These are phyloP conservation scores for Drosophila littoralis DNA, from an alignment of 1,140 invertebrate species.

Conservation along the genomic window DNA sequence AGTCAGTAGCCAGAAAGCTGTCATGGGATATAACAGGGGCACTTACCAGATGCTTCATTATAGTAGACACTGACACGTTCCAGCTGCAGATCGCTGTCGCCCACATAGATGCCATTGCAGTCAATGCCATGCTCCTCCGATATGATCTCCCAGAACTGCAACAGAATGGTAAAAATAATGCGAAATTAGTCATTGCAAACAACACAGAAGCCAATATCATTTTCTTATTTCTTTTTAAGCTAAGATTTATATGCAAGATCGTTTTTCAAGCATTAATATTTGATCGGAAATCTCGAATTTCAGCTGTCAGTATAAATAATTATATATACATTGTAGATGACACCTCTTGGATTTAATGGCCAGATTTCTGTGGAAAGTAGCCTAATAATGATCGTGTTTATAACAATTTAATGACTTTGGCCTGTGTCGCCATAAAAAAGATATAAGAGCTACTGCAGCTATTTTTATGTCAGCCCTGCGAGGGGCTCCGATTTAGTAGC, in stretches of 20 bases:
- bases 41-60: constrained; percentile 92
- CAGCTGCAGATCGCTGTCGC: constrained; percentile 93
- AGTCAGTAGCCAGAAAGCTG: not conserved
- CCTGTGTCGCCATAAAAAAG: constrained; percentile 32
- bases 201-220: not conserved
- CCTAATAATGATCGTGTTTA: constrained; percentile 33
- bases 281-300: not conserved
- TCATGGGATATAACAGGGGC: not conserved
- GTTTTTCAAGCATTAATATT: not conserved
- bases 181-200: too few relatives aligned
- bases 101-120: constrained; percentile 91
- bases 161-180: constrained; percentile 44
- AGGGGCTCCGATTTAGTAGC: not conserved
- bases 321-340: constrained; percentile 2
- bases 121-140: constrained; percentile 96
- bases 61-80: constrained; percentile 96
- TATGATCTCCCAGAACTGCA: constrained; percentile 97
- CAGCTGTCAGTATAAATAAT: not conserved
- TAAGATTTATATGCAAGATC: not conserved
- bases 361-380: not conserved
- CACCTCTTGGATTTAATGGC: constrained; percentile 27
- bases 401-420: constrained; percentile 37
- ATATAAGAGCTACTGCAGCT: constrained; percentile 22
- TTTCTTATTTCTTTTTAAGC: not conserved
- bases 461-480: constrained; percentile 28